Evolutionary conservation across 2,113 vertebrate species (phyloP).

Genomic region (Leptosomus discolor): DNA sequence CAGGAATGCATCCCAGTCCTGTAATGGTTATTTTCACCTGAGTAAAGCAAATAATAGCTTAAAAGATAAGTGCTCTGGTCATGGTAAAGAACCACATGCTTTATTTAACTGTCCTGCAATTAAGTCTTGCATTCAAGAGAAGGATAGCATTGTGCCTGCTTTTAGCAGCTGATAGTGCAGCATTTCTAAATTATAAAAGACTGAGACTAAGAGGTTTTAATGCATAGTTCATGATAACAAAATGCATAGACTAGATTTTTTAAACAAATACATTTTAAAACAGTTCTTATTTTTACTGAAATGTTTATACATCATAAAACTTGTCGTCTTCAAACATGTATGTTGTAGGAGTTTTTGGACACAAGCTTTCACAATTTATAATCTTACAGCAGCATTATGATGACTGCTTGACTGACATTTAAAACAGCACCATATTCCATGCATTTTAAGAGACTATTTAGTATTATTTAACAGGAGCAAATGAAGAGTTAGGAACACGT

Average conservation of each 20-base stretch:
- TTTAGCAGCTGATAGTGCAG: neutral
- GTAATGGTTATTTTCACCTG: neutral
- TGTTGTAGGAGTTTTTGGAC: neutral
- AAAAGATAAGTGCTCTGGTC: neutral
- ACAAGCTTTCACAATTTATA: neutral
- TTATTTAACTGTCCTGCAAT: neutral
- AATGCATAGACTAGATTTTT: neutral
- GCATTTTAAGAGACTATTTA: neutral
- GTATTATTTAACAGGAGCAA: neutral
- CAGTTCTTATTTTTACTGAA: neutral
- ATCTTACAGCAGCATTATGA: neutral
- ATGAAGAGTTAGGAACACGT: neutral
- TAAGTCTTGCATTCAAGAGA: neutral
- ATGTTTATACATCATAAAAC: slow-evolving; percentile 1
- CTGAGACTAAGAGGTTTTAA: neutral
- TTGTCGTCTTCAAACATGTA: neutral
- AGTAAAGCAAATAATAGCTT: neutral
- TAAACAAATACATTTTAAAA: neutral
- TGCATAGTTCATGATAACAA: neutral
- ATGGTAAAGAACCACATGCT: neutral
- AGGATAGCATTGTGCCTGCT: neutral
- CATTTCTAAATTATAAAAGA: neutral
- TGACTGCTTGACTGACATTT: neutral
- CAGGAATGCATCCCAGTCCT: neutral
- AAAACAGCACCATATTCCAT: neutral